Base-by-base conservation (phyloP, 2,797 vertebrate genomes). In the Bradypus variegatus region DNA sequence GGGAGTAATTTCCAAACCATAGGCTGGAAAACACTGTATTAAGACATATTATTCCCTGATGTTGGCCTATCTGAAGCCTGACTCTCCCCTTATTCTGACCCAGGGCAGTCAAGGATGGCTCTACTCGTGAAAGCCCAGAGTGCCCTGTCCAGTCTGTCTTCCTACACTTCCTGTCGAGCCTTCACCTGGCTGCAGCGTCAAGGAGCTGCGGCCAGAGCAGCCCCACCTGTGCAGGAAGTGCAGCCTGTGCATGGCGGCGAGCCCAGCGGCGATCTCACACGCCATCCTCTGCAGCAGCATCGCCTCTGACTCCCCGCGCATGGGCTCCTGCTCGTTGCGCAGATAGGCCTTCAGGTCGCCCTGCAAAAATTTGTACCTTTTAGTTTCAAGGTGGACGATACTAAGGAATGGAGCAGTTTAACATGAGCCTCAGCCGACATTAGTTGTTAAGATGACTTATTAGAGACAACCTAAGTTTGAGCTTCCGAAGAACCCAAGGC, bases 251-350 rank as follows among this genome's bases (percentile, higher is more conserved):
- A 99, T 98, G 73, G 99, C 98, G 48, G 98, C 98, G 79, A 99
- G 97, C 69, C 98, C 99, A 0, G 99, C 98, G 3, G 99, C 98
- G 4, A 99, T 98, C 97, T 99, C 99, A 1, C 99, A 99, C 0
- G 99, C 99, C 98, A 99, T 98, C 94, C 98, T 98, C 98, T 99
- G 99, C 29, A 99, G 98, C 97, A 99, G 98, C 97, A 99, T 98
- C n/a, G n/a, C n/a, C n/a, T n/a, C n/a, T n/a, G n/a, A n/a, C n/a
- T n/a, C n/a, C n/a, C n/a, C n/a, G n/a, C n/a, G n/a, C n/a, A n/a
- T n/a, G n/a, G n/a, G n/a, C n/a, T n/a, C n/a, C n/a, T n/a, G n/a
- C n/a, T n/a, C n/a, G n/a, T n/a, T n/a, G n/a, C n/a, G n/a, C n/a
- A n/a, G n/a, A n/a, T n/a, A n/a, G n/a, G n/a, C n/a, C n/a, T n/a